phyloP scores from a whole-genome alignment of 1,140 invertebrate species.

The Helicoverpa armigera region DNA sequence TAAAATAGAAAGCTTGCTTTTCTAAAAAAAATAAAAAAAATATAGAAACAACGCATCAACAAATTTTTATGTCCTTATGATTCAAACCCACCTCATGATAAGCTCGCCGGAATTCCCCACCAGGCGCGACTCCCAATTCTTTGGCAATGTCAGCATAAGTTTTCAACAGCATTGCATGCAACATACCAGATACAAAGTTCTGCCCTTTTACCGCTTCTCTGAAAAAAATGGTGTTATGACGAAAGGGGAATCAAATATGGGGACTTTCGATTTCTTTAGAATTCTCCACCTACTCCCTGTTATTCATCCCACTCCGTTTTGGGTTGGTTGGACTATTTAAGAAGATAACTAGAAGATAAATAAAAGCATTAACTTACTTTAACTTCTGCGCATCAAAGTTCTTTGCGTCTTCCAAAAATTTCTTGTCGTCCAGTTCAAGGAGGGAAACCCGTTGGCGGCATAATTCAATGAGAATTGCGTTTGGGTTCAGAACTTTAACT shows the following conservation, averaged over 20 bases:
- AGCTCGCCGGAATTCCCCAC: constrained; percentile 97
- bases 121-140: constrained; percentile 97
- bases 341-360: too few species aligned
- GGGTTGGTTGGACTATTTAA: too few species aligned
- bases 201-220: constrained; percentile 88
- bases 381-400: constrained; percentile 92
- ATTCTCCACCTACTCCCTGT: too few species aligned
- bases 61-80: not conserved
- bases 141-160: constrained; percentile 97
- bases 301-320: too few species aligned
- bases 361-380: constrained; percentile 68
- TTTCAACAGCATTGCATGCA: constrained; percentile 96
- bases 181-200: constrained; percentile 93
- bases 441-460: constrained; percentile 95
- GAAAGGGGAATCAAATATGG: too few species aligned
- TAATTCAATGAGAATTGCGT: constrained; percentile 97
- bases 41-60: too few species aligned
- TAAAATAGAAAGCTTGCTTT: too few species aligned
- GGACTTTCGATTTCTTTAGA: too few species aligned
- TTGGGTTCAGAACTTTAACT: constrained; percentile 95
- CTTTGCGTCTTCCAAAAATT: constrained; percentile 94
- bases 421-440: constrained; percentile 96
- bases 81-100: constrained; percentile 91
- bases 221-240: not conserved
- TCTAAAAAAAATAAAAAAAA: too few species aligned